These are phyloP conservation scores for Cervus canadensis DNA, from an alignment of 2,113 vertebrate genomes.

Conservation along the genomic window DNA sequence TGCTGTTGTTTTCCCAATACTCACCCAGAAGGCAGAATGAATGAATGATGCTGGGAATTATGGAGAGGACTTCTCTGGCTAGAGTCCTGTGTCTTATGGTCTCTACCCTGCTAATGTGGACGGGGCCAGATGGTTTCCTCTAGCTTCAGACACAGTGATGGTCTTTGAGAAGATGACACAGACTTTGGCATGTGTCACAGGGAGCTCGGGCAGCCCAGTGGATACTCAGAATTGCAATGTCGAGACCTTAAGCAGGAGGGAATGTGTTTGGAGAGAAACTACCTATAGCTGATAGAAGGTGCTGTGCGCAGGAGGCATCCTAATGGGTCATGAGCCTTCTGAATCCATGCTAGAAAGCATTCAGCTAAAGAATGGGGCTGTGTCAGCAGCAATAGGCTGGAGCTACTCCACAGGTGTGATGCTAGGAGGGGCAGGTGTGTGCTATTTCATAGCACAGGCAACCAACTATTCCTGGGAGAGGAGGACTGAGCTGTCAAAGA, in stretches of 20 bases:
- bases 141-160: not conserved
- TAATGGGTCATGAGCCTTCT: not conserved
- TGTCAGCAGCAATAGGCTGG: not conserved
- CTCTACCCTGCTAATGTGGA: no score
- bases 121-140: not conserved
- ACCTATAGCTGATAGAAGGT: not conserved
- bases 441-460: not conserved
- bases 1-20: not conserved
- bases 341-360: not conserved
- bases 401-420: not conserved
- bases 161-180: not conserved
- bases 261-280: not conserved
- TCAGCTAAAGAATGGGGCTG: not conserved
- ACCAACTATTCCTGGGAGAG: not conserved
- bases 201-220: not conserved
- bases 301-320: not conserved
- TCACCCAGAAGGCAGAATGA: not conserved
- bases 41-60: not conserved
- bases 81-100: not conserved
- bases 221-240: accelerated
- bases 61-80: not conserved
- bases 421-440: not conserved
- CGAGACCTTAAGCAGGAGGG: not conserved
- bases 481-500: not conserved
- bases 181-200: not conserved